Evolutionary conservation across 2,113 vertebrate genomes (phyloP).

Genomic region (Zosterops pallidus): DNA sequence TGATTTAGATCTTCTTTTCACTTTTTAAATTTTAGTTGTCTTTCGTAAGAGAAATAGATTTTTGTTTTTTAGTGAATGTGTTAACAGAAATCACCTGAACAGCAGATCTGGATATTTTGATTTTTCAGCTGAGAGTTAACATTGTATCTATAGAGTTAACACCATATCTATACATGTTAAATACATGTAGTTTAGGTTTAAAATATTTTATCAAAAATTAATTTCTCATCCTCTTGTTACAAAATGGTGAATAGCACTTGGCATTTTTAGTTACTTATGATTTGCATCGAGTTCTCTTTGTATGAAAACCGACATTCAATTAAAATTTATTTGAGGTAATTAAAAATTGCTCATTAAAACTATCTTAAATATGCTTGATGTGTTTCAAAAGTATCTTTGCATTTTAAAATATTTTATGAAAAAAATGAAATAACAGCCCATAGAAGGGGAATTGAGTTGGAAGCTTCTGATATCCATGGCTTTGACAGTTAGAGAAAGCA

Average conservation of each 20-base stretch:
- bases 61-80: neutral
- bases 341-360: neutral
- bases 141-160: neutral
- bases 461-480: neutral
- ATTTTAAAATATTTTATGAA: neutral
- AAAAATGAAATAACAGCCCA: neutral
- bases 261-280: neutral
- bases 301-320: neutral
- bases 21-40: neutral
- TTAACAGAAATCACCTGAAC: neutral
- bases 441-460: neutral
- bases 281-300: neutral
- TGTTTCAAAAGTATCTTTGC: neutral
- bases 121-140: neutral
- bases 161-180: neutral
- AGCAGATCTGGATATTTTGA: neutral
- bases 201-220: neutral
- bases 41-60: neutral
- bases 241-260: neutral
- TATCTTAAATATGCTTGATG: neutral
- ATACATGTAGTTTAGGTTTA: neutral
- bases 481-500: neutral
- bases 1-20: neutral
- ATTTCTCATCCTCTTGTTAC: neutral
- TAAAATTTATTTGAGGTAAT: neutral